Conservation (phyloP, 2,113 vertebrate species). For the Poeciliopsis turrubarensis region DNA sequence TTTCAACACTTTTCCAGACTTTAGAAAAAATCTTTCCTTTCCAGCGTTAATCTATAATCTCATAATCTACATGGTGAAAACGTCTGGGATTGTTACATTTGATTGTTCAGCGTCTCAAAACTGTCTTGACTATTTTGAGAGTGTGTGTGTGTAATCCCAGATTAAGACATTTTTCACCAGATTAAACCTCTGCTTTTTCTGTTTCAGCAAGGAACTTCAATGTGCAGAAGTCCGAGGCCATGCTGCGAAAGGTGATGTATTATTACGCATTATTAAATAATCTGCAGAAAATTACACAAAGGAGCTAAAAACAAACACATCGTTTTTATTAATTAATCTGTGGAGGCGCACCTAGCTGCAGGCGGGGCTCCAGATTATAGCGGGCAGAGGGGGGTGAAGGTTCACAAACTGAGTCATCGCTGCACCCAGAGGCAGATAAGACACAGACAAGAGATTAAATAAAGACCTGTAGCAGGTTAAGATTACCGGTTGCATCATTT, state of each 20-base stretch:
- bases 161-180: neutral
- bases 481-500: neutral
- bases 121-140: too few relatives aligned
- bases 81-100: too few relatives aligned
- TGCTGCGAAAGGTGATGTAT: slow-evolving; percentile 91
- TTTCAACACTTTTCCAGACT: too few relatives aligned
- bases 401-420: slow-evolving; percentile 35
- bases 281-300: neutral
- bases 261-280: neutral
- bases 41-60: too few relatives aligned
- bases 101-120: too few relatives aligned
- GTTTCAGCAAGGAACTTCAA: slow-evolving; percentile 90
- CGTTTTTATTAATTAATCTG: neutral
- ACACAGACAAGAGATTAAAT: slow-evolving; percentile 13
- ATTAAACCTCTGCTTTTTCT: neutral
- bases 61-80: too few relatives aligned
- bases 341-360: slow-evolving; percentile 11
- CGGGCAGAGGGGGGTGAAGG: neutral
- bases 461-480: neutral
- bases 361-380: slow-evolving; percentile 45
- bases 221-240: slow-evolving; percentile 90
- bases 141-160: neutral
- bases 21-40: neutral
- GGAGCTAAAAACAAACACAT: neutral
- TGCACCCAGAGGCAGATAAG: slow-evolving; percentile 32